phyloP scores from a whole-genome alignment of 2,888 invertebrate genomes.

The Yponomeuta plumbellus region DNA sequence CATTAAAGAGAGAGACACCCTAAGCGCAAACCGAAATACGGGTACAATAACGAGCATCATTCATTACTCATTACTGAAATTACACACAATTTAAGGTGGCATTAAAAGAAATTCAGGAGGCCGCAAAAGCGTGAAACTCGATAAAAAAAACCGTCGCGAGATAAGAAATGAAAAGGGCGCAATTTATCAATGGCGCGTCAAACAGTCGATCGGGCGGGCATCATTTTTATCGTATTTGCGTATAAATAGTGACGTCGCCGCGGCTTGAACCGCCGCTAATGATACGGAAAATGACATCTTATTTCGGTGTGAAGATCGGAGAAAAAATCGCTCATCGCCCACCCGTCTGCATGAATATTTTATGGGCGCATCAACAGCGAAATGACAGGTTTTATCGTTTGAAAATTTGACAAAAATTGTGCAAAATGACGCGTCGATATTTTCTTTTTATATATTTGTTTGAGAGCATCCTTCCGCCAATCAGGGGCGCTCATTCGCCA shows the following conservation, averaged over 20 bases:
- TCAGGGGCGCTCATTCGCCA: slow-evolving; percentile 57
- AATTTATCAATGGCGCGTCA: slow-evolving; percentile 75
- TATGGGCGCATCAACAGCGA: slow-evolving; percentile 74
- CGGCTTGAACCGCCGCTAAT: slow-evolving; percentile 69
- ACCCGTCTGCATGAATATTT: slow-evolving; percentile 74
- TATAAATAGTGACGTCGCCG: slow-evolving; percentile 73
- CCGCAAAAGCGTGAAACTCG: slow-evolving; percentile 37
- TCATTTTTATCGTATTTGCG: slow-evolving; percentile 76
- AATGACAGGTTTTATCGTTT: slow-evolving; percentile 78
- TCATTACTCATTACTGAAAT: slow-evolving; percentile 32
- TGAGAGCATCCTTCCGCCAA: slow-evolving; percentile 77
- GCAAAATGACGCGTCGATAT: slow-evolving; percentile 75
- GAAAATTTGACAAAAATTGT: slow-evolving; percentile 75
- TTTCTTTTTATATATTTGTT: slow-evolving; percentile 75
- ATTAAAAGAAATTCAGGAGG: slow-evolving; percentile 40
- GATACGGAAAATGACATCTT: slow-evolving; percentile 78
- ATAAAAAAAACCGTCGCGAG: slow-evolving; percentile 42
- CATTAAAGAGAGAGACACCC: not conserved
- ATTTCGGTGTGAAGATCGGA: slow-evolving; percentile 75
- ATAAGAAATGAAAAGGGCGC: slow-evolving; percentile 62
- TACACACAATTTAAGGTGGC: slow-evolving; percentile 32
- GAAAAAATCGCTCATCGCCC: slow-evolving; percentile 75
- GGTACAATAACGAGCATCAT: slow-evolving; percentile 25
- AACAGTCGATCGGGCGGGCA: slow-evolving; percentile 71
- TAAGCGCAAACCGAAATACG: not conserved